Conservation (phyloP, 2,113 vertebrate genomes). For the Columba janthina region DNA sequence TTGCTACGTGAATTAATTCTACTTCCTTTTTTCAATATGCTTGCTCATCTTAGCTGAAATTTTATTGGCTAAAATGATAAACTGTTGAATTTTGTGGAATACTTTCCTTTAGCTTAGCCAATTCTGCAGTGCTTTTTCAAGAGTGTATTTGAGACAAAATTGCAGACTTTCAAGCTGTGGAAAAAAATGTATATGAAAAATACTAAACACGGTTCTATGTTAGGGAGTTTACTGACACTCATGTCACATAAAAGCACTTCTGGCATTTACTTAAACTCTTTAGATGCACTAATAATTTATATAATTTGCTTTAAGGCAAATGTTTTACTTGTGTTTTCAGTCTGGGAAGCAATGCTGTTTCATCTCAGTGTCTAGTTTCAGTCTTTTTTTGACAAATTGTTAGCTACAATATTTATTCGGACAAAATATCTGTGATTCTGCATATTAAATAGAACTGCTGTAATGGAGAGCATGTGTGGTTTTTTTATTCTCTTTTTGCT, state of each 20-base stretch:
- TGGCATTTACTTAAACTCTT: background rate
- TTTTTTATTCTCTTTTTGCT: background rate
- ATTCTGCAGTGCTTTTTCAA: background rate
- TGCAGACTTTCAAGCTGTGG: background rate
- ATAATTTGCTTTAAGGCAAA: background rate
- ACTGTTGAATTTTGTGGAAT: slow-evolving; percentile 9
- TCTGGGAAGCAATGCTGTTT: background rate
- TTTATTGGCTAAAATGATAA: background rate
- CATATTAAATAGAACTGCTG: background rate
- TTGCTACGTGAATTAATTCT: background rate
- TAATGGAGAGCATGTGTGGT: background rate
- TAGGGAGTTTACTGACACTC: background rate
- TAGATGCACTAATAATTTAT: background rate
- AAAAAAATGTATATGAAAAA: background rate
- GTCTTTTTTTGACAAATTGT: background rate
- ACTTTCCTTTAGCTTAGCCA: background rate
- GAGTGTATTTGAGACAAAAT: background rate
- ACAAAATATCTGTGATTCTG: background rate
- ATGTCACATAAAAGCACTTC: background rate
- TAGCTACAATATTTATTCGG: background rate
- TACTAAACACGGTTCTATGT: background rate
- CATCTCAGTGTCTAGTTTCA: background rate
- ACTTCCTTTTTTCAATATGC: background rate
- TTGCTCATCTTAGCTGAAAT: background rate
- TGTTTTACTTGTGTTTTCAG: background rate